Base-by-base conservation (phyloP, 2,113 vertebrate species). In the Rostratula benghalensis region DNA sequence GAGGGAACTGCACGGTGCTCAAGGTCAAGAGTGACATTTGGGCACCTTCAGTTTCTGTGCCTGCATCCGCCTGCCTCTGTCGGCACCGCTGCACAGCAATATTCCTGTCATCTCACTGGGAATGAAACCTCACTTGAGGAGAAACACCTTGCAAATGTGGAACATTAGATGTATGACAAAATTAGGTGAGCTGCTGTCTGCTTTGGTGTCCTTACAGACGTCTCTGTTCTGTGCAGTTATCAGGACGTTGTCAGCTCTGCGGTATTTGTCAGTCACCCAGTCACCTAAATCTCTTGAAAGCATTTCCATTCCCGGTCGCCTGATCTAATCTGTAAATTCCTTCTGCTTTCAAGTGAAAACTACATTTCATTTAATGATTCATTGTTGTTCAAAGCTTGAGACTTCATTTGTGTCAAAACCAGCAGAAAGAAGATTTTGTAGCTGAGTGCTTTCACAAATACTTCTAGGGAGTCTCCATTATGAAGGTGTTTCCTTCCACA, bases 1-100 rank as follows among this genome's bases (percentile, higher is more conserved):
- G 43, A 27, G 54, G 37, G 25, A 64, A 23, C 22, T 0, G 4
- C 1, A 5, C 13, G 1, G 53, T 3, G n/a, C 18, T 45, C 24
- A 11, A 70, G 57, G 63, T 35, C 33, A 21, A 22, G 13, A 31
- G 61, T 13, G 35, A 21, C 56, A 41, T 0, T 10, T 9, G 7
- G 63, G 54, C 61, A 53, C 39, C 31, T 59, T 33, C 82, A 7
- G 0, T 8, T 31, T 31, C 56, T 3, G 3, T 1, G 23, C 33
- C 0, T 3, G 53, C 35, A 9, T 17, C 51, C 5, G 67, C 0
- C 8, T 45, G 54, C 25, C 39, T 3, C 27, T 39, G 51, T 5
- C 69, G 12, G 74, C n/a, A 4, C 39, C 12, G 27, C 13, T 13
- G 10, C 76, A 14, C 1, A 11, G 60, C 54, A 39, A 9, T 12